A percentile compares a stretch with the other conserved stretches of the same genome.
Conservation (phyloP, 1,140 invertebrate genomes). For the Aphidius gifuensis region DNA sequence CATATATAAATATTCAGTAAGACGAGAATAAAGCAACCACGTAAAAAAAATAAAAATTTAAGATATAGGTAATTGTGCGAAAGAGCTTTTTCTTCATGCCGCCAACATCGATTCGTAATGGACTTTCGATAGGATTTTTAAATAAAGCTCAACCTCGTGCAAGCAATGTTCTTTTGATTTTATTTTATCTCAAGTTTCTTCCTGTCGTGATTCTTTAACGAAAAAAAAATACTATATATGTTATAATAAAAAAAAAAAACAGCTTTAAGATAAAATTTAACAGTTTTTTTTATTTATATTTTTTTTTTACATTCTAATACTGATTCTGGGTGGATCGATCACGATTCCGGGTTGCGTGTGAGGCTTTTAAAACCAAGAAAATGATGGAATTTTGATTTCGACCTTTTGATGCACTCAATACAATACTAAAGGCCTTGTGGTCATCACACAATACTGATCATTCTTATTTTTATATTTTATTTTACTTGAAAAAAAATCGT, state of each 20-base stretch:
- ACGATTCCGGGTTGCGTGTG: constrained; percentile 13
- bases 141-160: no score
- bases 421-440: no score
- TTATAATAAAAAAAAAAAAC: no score
- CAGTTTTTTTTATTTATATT: background rate
- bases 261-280: background rate
- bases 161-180: no score
- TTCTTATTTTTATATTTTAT: no score
- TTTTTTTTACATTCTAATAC: background rate
- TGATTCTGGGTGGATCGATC: constrained; percentile 6
- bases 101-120: constrained; percentile 21
- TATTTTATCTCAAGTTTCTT: no score
- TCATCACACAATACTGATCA: no score
- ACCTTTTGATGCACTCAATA: constrained; percentile 6
- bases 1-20: constrained; percentile 46
- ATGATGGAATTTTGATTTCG: constrained; percentile 7
- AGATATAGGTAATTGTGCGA: constrained; percentile 31
- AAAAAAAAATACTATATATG: no score
- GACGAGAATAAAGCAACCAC: constrained; percentile 1
- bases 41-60: no score
- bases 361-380: constrained; percentile 2
- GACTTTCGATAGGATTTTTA: no score
- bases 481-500: no score
- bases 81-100: constrained; percentile 24
- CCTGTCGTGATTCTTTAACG: no score